These are phyloP conservation scores for Drosophila azteca DNA, from an alignment of 1,140 invertebrate species.

Conservation along the genomic window DNA sequence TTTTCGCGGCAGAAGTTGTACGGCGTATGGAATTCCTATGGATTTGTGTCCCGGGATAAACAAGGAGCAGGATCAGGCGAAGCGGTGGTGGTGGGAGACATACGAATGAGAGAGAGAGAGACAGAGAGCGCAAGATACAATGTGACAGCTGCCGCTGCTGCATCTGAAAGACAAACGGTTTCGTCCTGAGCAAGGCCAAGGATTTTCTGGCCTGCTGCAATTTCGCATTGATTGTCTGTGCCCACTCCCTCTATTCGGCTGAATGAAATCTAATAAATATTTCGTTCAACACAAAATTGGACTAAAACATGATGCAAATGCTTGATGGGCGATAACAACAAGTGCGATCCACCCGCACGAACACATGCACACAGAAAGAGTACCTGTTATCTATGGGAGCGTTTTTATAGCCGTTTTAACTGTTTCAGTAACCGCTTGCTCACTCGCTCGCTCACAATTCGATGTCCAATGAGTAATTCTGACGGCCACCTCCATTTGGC, in stretches of 20 bases:
- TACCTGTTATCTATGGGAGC: slow-evolving; percentile 42
- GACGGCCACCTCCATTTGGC: slow-evolving; percentile 27
- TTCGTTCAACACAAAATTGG: slow-evolving; percentile 23
- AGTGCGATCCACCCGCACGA: slow-evolving; percentile 47
- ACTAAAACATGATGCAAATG: slow-evolving; percentile 24
- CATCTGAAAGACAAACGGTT: slow-evolving; percentile 7
- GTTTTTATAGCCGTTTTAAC: slow-evolving; percentile 19
- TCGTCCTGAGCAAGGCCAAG: slow-evolving; percentile 53
- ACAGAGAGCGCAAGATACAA: not conserved
- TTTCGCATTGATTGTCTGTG: slow-evolving; percentile 1
- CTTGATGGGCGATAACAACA: slow-evolving; percentile 59
- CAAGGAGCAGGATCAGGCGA: slow-evolving; percentile 21
- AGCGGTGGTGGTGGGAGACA: not conserved
- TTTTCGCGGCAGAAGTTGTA: slow-evolving; percentile 65
- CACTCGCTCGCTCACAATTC: not conserved
- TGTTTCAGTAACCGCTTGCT: not conserved
- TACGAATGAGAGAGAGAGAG: not conserved
- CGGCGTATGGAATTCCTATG: slow-evolving; percentile 39
- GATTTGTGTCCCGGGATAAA: slow-evolving; percentile 44
- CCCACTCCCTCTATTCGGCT: no score
- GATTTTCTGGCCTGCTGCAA: slow-evolving; percentile 22
- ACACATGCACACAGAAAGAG: slow-evolving; percentile 2
- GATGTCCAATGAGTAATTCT: slow-evolving; percentile 35
- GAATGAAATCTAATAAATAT: not conserved
- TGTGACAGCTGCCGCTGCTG: slow-evolving; percentile 16